Percentiles rank a stretch among this genome's conserved stretches.
Conservation (phyloP, 2,888 invertebrate genomes). For the Meganola albula region DNA sequence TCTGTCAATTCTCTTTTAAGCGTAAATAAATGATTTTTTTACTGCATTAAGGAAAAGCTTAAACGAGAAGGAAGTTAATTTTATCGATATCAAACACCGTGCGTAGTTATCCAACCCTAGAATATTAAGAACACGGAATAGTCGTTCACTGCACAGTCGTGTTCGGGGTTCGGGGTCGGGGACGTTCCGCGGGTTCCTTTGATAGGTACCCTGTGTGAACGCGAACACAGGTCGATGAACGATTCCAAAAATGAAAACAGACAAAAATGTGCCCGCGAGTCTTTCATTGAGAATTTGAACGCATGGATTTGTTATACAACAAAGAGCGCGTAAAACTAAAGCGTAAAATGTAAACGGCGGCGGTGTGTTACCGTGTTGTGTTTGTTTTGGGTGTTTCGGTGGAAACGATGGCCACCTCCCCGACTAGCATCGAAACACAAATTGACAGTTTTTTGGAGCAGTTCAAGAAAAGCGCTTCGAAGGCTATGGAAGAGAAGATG, state of each 20-base stretch:
- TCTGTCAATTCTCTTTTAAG: no score
- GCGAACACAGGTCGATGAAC: constrained; percentile 54
- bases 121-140: no score
- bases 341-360: constrained; percentile 48
- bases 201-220: constrained; percentile 42
- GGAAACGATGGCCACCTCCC: constrained; percentile 80
- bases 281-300: constrained; percentile 26
- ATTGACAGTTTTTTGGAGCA: constrained; percentile 91
- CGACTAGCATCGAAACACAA: constrained; percentile 87
- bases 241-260: constrained; percentile 46
- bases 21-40: no score
- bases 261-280: constrained; percentile 41
- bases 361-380: constrained; percentile 51
- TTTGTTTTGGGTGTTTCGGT: constrained; percentile 74
- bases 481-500: constrained; percentile 82
- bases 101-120: no score
- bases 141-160: no score
- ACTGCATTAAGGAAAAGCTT: no score
- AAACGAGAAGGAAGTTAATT: no score
- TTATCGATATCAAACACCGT: constrained; percentile 8
- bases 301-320: constrained; percentile 23
- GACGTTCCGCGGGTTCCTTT: constrained; percentile 56
- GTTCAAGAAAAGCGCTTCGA: constrained; percentile 87
- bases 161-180: constrained; percentile 51
- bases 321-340: constrained; percentile 25